A percentile compares a stretch with the other conserved stretches of the same genome.
Conservation (phyloP, 2,113 vertebrate genomes). For the Mobula hypostoma region DNA sequence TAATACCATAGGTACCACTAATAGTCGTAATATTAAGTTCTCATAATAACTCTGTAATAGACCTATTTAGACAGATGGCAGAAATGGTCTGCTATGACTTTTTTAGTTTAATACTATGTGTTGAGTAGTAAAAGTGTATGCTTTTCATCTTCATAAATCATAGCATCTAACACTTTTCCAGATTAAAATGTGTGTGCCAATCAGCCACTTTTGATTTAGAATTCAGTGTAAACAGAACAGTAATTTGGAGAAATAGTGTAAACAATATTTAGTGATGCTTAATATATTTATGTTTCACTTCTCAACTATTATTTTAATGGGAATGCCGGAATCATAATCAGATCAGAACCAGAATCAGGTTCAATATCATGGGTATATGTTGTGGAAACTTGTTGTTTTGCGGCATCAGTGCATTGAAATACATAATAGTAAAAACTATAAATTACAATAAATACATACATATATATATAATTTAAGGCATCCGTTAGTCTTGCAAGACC, state of each 20-base stretch:
- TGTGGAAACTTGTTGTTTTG: no score
- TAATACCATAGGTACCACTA: not conserved
- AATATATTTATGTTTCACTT: not conserved
- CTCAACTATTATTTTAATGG: not conserved
- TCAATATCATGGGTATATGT: no score
- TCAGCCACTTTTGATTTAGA: not conserved
- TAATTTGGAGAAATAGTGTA: not conserved
- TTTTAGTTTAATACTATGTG: not conserved
- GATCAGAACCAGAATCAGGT: no score
- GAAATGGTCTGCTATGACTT: not conserved
- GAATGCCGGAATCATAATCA: not conserved
- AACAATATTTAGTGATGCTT: not conserved
- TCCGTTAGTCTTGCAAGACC: no score
- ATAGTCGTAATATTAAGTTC: not conserved
- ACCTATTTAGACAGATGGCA: not conserved
- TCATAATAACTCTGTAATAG: not conserved
- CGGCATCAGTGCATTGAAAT: no score
- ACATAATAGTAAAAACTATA: no score
- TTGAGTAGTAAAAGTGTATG: not conserved
- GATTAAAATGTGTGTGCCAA: not conserved
- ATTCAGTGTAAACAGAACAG: no score
- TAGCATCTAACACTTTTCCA: not conserved
- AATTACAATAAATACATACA: no score
- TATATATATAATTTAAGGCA: no score
- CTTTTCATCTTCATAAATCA: slow-evolving; percentile 9